Evolutionary conservation across 1,140 invertebrate genomes (phyloP).

Genomic region (Hydropsyche tenuis): DNA sequence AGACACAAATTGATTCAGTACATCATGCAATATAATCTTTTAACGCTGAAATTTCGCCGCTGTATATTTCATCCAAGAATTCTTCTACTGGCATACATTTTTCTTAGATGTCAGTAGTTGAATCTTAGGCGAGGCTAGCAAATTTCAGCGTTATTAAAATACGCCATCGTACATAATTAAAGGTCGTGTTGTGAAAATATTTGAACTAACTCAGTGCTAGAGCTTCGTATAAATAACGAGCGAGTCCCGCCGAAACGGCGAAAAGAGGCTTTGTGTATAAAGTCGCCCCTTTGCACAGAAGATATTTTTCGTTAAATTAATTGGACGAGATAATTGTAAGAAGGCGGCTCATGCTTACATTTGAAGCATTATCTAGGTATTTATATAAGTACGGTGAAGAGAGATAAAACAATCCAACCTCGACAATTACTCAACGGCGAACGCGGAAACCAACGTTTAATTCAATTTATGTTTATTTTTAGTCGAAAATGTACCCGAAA

Average conservation of each 20-base stretch:
- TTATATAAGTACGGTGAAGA: not conserved
- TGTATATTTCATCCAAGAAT: too few relatives aligned
- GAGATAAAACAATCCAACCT: constrained; percentile 12
- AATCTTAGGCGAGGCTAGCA: not conserved
- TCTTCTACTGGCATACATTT: too few relatives aligned
- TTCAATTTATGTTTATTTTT: constrained; percentile 1
- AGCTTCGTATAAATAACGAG: constrained; percentile 16
- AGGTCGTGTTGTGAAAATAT: constrained; percentile 14
- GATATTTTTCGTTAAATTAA: constrained; percentile 28
- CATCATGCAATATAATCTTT: constrained; percentile 1
- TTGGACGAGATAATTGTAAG: constrained; percentile 14
- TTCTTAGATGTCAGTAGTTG: too few relatives aligned
- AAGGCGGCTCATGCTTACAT: constrained; percentile 16
- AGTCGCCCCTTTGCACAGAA: constrained; percentile 1
- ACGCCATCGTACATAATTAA: constrained; percentile 7
- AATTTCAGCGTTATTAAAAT: not conserved
- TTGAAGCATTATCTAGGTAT: constrained; percentile 13
- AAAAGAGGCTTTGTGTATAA: not conserved
- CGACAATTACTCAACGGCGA: not conserved
- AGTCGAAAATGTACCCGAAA: not conserved
- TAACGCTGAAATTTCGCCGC: not conserved
- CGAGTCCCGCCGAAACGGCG: not conserved
- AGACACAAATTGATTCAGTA: constrained; percentile 18
- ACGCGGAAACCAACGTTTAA: not conserved
- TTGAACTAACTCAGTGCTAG: not conserved